Evolutionary conservation across 2,888 invertebrate genomes (phyloP), one percentile per base, ranked within the genome.

Genomic region (Oscheius sp.): DNA sequence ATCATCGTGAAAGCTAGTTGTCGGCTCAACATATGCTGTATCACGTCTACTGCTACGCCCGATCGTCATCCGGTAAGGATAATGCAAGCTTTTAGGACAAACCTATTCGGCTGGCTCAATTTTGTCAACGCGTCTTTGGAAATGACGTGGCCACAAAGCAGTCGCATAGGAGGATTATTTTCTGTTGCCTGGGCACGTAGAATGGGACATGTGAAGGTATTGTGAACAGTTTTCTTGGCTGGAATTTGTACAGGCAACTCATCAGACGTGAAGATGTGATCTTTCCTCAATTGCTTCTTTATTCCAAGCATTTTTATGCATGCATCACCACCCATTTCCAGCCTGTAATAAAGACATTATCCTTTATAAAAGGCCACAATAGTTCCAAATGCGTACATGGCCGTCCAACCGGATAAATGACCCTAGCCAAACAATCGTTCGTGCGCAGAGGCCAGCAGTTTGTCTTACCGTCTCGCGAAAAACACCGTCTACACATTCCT

Each of bases 161-260:
- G 92, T 80, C 95, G 92, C 93, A 99, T 96, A 18, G 99, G 98
- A 72, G 99, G 99, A 92, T 99, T 99, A 83, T 92, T 92, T 84
- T 96, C 95, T 0, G 95, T 94, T 56, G 95, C 95, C 89, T 98
- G 98, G 89, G 97, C 97, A 71, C 97, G 92, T 76, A 99, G 91
- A 87, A 99, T 99, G 9, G 99, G 99, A 89, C 99, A 99, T 25
- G 98, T 96, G 91, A 99, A 99, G 88, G 97, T 94, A 6, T 97
- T 98, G 91, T 99, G 99, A 89, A 95, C 96, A 87, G 93, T 94
- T 87, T 93, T 93, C 80, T 95, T 95, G 72, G 92, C 63, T 46
- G 35, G 74, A 49, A 76, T 64, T 18, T 81, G 78, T 1, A 95
- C 94, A 2, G 99, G 99, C 88, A 99, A 91, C 91, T 99, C 98